Evolutionary conservation across 2,797 vertebrate genomes (phyloP).

Genomic region (Rhodeus uyekii): DNA sequence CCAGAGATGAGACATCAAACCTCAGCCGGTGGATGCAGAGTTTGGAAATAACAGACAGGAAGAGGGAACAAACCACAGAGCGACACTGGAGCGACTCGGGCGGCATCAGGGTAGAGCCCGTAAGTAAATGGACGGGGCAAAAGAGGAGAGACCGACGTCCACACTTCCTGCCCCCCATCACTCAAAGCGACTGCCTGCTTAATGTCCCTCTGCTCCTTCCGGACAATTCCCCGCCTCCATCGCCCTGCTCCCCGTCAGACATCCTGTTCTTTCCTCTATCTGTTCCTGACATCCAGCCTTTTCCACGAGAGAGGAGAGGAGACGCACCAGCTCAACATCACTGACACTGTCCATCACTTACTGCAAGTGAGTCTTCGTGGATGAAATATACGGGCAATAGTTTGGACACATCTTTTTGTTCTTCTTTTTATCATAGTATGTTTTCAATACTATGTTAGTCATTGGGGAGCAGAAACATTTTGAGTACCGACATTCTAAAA

Average conservation of each 20-base stretch:
- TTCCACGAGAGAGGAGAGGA: slow-evolving; percentile 38
- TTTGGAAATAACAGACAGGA: slow-evolving; percentile 53
- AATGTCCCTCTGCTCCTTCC: slow-evolving; percentile 63
- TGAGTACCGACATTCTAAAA: too few relatives aligned
- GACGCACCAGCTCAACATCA: not conserved
- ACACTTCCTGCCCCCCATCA: slow-evolving; percentile 70
- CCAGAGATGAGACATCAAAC: not conserved
- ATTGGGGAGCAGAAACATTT: too few relatives aligned
- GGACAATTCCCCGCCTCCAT: slow-evolving; percentile 67
- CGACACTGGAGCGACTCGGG: not conserved
- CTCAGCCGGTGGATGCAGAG: slow-evolving; percentile 62
- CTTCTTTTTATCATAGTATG: not conserved
- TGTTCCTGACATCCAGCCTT: slow-evolving; percentile 48
- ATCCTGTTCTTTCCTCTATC: slow-evolving; percentile 48
- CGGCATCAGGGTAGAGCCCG: slow-evolving; percentile 1
- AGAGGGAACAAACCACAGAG: slow-evolving; percentile 22
- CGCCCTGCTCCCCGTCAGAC: slow-evolving; percentile 47
- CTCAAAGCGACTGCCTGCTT: slow-evolving; percentile 58
- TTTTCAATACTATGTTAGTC: too few relatives aligned
- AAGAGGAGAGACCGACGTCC: slow-evolving; percentile 63
- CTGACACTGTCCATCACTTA: slow-evolving; percentile 3
- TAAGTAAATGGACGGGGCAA: slow-evolving; percentile 36
- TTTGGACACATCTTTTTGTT: not conserved
- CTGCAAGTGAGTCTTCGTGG: not conserved
- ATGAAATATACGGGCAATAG: not conserved